phyloP scores from a whole-genome alignment of 2,888 invertebrate genomes.

The Pilophorus perplexus region DNA sequence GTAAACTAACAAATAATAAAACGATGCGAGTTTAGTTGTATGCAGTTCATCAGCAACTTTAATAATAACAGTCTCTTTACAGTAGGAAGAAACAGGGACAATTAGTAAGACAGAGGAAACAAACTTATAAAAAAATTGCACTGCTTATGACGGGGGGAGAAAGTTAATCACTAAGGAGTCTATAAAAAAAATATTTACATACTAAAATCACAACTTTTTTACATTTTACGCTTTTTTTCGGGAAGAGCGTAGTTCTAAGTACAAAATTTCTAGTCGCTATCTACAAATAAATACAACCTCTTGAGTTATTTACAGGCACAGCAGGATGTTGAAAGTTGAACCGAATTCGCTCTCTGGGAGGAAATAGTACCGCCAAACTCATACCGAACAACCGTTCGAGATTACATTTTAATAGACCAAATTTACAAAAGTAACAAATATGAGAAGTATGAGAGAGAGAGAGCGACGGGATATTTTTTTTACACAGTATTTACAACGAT shows the following conservation, averaged over 20 bases:
- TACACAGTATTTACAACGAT: not conserved
- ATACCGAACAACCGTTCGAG: too few species aligned
- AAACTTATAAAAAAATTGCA: constrained; percentile 3
- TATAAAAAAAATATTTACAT: constrained; percentile 17
- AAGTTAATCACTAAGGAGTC: too few species aligned
- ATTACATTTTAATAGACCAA: not conserved
- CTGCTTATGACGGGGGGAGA: too few species aligned
- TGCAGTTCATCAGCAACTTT: too few species aligned
- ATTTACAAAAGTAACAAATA: not conserved
- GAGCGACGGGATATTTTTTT: not conserved
- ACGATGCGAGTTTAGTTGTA: too few species aligned
- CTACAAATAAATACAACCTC: constrained; percentile 25
- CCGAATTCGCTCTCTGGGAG: not conserved
- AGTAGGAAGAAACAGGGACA: constrained; percentile 1
- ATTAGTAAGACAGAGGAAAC: not conserved
- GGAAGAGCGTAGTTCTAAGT: not conserved
- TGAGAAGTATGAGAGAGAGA: not conserved
- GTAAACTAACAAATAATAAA: too few species aligned
- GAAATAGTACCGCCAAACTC: too few species aligned
- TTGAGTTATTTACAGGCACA: not conserved
- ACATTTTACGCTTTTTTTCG: not conserved
- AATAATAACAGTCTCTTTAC: constrained; percentile 20
- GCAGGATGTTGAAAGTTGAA: not conserved
- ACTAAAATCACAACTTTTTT: constrained; percentile 32
- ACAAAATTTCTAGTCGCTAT: not conserved